Conservation (phyloP, 2,888 invertebrate species). For the Brachypalpus laphriformis region DNA sequence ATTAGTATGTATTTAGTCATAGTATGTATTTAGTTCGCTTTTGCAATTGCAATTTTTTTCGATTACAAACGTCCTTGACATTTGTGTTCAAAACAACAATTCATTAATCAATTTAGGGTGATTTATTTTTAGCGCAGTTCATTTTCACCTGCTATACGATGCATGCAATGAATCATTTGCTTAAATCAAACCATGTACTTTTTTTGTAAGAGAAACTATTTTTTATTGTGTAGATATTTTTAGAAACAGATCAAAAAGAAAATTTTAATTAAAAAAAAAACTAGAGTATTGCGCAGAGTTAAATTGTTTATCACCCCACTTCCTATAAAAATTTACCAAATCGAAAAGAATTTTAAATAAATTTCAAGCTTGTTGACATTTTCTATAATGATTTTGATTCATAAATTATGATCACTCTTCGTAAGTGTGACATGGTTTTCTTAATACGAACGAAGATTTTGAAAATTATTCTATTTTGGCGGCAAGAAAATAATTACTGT, state of each 20-base stretch:
- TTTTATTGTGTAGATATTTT: constrained; percentile 55
- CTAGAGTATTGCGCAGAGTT: constrained; percentile 28
- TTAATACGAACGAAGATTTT: not conserved
- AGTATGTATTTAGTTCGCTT: not conserved
- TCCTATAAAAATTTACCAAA: not conserved
- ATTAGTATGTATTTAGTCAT: no score
- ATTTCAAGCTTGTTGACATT: constrained; percentile 6
- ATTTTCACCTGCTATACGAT: constrained; percentile 61
- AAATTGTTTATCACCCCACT: constrained; percentile 24
- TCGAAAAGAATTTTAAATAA: not conserved
- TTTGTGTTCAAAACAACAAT: constrained; percentile 54
- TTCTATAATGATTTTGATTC: not conserved
- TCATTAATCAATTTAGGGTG: constrained; percentile 57
- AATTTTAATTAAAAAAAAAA: constrained; percentile 6
- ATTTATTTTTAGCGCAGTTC: constrained; percentile 54
- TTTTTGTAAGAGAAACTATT: constrained; percentile 28
- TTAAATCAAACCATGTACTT: constrained; percentile 12
- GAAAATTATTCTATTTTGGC: not conserved
- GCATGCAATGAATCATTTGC: constrained; percentile 62
- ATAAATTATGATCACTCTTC: not conserved
- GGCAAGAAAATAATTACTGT: not conserved
- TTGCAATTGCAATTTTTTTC: not conserved
- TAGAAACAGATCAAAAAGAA: constrained; percentile 30
- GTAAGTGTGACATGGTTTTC: not conserved
- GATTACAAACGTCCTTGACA: constrained; percentile 61